Evolutionary conservation across 2,888 invertebrate species (phyloP).

Genomic region (Junonia oenone): DNA sequence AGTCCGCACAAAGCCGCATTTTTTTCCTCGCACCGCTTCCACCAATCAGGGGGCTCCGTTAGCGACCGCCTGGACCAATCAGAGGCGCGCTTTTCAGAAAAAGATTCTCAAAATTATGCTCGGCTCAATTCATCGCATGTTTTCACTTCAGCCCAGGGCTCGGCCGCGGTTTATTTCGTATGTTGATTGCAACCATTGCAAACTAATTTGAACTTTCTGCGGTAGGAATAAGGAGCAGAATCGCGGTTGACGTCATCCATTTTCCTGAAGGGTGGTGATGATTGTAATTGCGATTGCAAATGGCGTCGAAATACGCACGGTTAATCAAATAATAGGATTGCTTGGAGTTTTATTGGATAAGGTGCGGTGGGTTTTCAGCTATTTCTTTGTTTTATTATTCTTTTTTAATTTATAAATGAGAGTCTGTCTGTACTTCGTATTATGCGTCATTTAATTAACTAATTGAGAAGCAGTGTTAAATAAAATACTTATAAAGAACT

Average conservation of each 20-base stretch:
- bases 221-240: conserved; percentile 29
- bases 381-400: not conserved
- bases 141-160: conserved; percentile 55
- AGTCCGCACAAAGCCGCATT: conserved; percentile 62
- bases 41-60: conserved; percentile 54
- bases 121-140: conserved; percentile 56
- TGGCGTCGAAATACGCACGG: conserved; percentile 61
- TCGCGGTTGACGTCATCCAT: conserved; percentile 1
- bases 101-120: conserved; percentile 69
- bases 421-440: too few species aligned
- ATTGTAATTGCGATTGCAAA: conserved; percentile 70
- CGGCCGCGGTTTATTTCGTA: conserved; percentile 51
- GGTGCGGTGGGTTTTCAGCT: not conserved
- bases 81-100: conserved; percentile 45
- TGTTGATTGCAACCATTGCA: conserved; percentile 28
- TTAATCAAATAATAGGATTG: conserved; percentile 51
- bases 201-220: conserved; percentile 41
- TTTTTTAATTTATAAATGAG: too few species aligned
- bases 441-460: too few species aligned
- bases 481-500: too few species aligned
- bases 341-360: conserved; percentile 34
- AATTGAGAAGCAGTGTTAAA: too few species aligned
- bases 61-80: conserved; percentile 57
- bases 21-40: conserved; percentile 49
- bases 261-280: conserved; percentile 41